Evolutionary conservation across 2,113 vertebrate species (phyloP).

Genomic region (Potamarius usumacintae): DNA sequence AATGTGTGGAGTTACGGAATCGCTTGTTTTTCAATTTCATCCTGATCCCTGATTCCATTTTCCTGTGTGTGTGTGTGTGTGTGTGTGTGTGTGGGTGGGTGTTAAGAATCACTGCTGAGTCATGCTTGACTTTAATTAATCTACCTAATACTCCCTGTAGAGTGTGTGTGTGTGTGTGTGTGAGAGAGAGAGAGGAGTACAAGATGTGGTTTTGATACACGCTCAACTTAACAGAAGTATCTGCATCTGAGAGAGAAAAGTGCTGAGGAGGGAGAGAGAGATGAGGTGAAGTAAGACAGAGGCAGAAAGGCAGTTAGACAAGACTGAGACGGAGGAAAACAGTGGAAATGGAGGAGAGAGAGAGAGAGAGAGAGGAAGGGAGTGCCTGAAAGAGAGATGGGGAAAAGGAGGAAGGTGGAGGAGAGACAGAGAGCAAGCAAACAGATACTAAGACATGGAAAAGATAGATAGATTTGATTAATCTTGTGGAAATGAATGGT

Average conservation of each 20-base stretch:
- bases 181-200: neutral
- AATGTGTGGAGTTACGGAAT: neutral
- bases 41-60: neutral
- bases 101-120: neutral
- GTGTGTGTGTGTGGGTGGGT: neutral
- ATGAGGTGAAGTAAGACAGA: neutral
- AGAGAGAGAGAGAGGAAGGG: slow-evolving; percentile 14
- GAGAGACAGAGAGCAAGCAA: neutral
- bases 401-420: neutral
- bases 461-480: neutral
- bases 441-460: neutral
- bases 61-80: neutral
- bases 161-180: slow-evolving; percentile 27
- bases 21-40: neutral
- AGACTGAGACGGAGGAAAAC: neutral
- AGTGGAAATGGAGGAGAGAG: neutral
- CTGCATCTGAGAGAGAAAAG: neutral
- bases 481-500: no score
- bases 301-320: neutral
- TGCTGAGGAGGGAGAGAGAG: neutral
- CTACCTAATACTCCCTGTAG: neutral
- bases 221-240: neutral
- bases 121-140: neutral
- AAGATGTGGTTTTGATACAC: neutral
- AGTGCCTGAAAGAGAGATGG: slow-evolving; percentile 19